Evolutionary conservation across 2,888 invertebrate genomes (phyloP), one percentile per base, ranked within the genome.

Genomic region (Coelogynopora nodosa): DNA sequence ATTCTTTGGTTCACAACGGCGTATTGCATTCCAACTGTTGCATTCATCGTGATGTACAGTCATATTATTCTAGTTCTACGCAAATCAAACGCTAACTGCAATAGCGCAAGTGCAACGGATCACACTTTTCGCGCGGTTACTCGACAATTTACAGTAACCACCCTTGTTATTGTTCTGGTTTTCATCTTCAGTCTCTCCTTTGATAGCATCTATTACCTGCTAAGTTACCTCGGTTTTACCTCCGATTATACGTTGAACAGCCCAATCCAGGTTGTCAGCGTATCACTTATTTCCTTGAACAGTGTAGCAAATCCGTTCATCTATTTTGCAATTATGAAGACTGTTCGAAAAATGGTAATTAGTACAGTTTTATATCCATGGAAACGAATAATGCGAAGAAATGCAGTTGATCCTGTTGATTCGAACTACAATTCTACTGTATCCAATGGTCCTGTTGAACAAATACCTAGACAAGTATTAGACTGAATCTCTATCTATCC

Each of bases 291-390:
- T 23, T 82, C 82, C 1, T 2, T 82, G 2, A 82, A 82, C 82
- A 82, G 82, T 82, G 29, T 30, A 2, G 82, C 82, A 28, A 82
- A 82, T 23, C 82, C 82, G 2, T 82, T 31, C 28, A 23, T 82
- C 5, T 82, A 82, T 82, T 31, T 82, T 31, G 27, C 27, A 29
- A 2, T 82, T 10, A 74, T 74, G 74, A 74, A 74, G 23, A 5
- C 23, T 2, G 23, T 74, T 74, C 74, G 74, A 5, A 74, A 23
- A 74, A 74, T 74, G 74, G 74, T 74, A 2, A 74, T 74, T 26
- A 74, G 27, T 74, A 74, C 74, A 13, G 2, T 74, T 13, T n/a
- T 74, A 5, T 74, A 74, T 23, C 74, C 74, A 5, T 49, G 49
- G 49, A 49, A 5, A 10, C 49, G 49, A 5, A 49, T 49, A 10